Conservation (phyloP, 1,140 invertebrate genomes). For the Odontomachus brunneus region DNA sequence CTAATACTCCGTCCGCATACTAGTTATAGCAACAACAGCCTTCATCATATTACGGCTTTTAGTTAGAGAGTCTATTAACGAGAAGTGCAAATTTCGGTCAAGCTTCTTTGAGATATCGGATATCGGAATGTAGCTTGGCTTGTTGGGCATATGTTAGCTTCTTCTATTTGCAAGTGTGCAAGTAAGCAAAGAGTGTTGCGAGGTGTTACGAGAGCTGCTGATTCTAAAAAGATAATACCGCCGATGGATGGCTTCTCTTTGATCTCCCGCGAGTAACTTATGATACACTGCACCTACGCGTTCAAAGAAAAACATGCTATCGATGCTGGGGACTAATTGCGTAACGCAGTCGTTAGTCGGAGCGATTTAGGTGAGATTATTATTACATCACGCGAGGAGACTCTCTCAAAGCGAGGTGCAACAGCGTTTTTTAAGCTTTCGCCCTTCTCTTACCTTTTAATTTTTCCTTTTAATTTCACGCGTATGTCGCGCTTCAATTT, state of each 20-base stretch:
- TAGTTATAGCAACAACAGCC: not conserved
- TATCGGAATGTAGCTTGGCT: slow-evolving; percentile 7
- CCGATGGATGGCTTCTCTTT: slow-evolving; percentile 30
- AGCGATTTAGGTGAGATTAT: slow-evolving; percentile 38
- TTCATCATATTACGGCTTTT: not conserved
- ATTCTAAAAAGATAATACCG: slow-evolving; percentile 50
- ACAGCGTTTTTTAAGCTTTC: not conserved
- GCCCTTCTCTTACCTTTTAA: not conserved
- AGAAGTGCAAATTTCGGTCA: slow-evolving; percentile 3
- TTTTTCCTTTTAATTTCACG: not conserved
- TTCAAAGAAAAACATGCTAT: slow-evolving; percentile 20
- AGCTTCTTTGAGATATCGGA: slow-evolving; percentile 36
- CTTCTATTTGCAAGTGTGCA: slow-evolving; percentile 32
- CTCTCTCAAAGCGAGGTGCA: not conserved
- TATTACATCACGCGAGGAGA: not conserved
- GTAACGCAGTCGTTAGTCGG: slow-evolving; percentile 9
- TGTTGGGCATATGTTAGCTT: not conserved
- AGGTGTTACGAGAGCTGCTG: slow-evolving; percentile 37
- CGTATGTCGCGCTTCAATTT: not conserved
- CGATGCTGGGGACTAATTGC: slow-evolving; percentile 4
- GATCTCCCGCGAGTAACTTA: slow-evolving; percentile 38
- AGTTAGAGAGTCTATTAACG: not conserved
- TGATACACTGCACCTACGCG: not conserved
- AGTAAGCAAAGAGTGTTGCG: slow-evolving; percentile 30
- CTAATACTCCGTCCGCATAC: not conserved